A percentile compares a stretch with the other conserved stretches of the same genome.
Evolutionary conservation across 2,797 vertebrate genomes (phyloP).

Genomic region (Mormyrops boulengeri): DNA sequence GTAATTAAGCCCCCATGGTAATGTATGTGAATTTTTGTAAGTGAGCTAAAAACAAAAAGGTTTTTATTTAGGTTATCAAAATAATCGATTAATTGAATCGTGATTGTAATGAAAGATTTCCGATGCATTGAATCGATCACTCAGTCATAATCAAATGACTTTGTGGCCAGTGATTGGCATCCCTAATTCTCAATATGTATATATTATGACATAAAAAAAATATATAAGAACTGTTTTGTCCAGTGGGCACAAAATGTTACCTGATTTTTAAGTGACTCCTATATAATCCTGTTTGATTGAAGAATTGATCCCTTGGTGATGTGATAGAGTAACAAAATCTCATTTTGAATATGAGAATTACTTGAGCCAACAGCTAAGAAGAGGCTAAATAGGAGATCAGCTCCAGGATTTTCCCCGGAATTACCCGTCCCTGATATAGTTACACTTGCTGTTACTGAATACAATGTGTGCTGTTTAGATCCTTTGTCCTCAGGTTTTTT

Average conservation of each 20-base stretch:
- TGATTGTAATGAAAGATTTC: background rate
- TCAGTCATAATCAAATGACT: background rate
- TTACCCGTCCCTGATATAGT: background rate
- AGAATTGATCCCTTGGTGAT: background rate
- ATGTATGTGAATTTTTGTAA: background rate
- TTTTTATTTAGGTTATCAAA: background rate
- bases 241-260: background rate
- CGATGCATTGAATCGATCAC: background rate
- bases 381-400: background rate
- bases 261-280: background rate
- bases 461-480: background rate
- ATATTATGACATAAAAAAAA: background rate
- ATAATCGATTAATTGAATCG: background rate
- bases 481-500: background rate
- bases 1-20: background rate
- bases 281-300: background rate
- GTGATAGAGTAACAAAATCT: background rate
- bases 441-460: background rate
- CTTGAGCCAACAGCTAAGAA: background rate
- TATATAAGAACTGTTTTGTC: background rate
- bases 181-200: background rate
- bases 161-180: background rate
- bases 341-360: background rate
- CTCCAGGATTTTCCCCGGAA: background rate
- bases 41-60: background rate